These are phyloP conservation scores for Amblyraja radiata DNA, from an alignment of 2,797 vertebrate genomes.

Conservation along the genomic window DNA sequence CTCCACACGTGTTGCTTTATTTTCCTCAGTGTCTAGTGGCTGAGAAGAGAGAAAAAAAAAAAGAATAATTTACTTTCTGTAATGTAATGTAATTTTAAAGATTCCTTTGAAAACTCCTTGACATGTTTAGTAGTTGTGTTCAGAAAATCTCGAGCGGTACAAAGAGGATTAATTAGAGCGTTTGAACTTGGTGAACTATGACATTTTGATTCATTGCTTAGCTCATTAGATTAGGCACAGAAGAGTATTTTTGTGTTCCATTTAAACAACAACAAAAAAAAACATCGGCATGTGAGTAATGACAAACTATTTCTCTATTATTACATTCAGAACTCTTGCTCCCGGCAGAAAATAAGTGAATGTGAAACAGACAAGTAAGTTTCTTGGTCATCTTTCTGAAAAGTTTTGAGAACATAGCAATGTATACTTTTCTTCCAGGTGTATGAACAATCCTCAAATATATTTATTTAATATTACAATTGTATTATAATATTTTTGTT, in stretches of 20 bases:
- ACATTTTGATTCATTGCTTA: constrained; percentile 64
- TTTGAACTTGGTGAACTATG: constrained; percentile 61
- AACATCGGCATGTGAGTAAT: background rate
- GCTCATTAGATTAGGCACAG: constrained; percentile 55
- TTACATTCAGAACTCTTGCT: background rate
- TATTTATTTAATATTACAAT: background rate
- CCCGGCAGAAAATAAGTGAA: background rate
- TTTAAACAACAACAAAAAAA: background rate
- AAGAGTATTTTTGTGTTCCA: constrained; percentile 49
- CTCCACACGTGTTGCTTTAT: background rate
- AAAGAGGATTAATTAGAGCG: constrained; percentile 63
- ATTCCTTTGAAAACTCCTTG: background rate
- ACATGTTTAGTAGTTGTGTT: background rate
- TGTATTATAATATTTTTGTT: background rate
- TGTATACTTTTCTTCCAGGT: background rate
- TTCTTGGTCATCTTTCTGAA: background rate
- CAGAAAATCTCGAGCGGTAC: constrained; percentile 4
- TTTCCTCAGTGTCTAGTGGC: background rate
- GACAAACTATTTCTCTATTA: background rate
- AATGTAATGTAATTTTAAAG: background rate
- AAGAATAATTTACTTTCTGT: no score
- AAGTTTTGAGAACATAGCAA: background rate
- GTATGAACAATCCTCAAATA: background rate
- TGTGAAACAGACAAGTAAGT: background rate
- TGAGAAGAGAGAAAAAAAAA: background rate